A percentile compares a stretch with the other conserved stretches of the same genome.
Conservation (phyloP, 2,888 invertebrate genomes). For the Melieria picta region DNA sequence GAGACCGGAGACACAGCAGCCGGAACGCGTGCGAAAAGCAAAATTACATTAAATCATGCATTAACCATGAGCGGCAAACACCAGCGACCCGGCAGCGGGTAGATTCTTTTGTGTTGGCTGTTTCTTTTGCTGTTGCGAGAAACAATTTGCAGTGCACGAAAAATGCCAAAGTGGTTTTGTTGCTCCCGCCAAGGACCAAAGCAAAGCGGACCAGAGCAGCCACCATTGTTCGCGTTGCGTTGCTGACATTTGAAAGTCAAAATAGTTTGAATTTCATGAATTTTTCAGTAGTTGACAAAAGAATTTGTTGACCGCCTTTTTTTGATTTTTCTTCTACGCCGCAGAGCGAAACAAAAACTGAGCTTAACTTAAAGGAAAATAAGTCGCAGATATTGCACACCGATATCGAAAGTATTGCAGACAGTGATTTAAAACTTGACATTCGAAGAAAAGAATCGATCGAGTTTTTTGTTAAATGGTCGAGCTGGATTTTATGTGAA, state of each 20-base stretch:
- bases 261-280: slow-evolving; percentile 47
- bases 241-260: slow-evolving; percentile 34
- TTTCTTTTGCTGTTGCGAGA: slow-evolving; percentile 45
- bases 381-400: too few relatives aligned
- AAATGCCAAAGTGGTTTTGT: not conserved
- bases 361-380: too few relatives aligned
- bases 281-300: slow-evolving; percentile 45
- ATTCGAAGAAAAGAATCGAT: too few relatives aligned
- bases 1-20: too few relatives aligned
- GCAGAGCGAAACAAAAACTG: too few relatives aligned
- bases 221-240: not conserved
- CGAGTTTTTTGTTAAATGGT: too few relatives aligned
- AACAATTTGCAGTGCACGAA: not conserved
- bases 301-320: too few relatives aligned
- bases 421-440: too few relatives aligned
- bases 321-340: too few relatives aligned
- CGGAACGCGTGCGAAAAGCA: slow-evolving; percentile 51
- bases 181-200: not conserved
- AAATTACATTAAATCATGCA: slow-evolving; percentile 56
- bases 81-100: not conserved
- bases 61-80: slow-evolving; percentile 55
- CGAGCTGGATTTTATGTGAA: too few relatives aligned
- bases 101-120: slow-evolving; percentile 49
- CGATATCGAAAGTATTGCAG: too few relatives aligned
- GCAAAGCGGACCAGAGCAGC: not conserved